These are phyloP conservation scores for Sphenodon punctatus DNA, from an alignment of 2,797 vertebrate species.

Conservation along the genomic window DNA sequence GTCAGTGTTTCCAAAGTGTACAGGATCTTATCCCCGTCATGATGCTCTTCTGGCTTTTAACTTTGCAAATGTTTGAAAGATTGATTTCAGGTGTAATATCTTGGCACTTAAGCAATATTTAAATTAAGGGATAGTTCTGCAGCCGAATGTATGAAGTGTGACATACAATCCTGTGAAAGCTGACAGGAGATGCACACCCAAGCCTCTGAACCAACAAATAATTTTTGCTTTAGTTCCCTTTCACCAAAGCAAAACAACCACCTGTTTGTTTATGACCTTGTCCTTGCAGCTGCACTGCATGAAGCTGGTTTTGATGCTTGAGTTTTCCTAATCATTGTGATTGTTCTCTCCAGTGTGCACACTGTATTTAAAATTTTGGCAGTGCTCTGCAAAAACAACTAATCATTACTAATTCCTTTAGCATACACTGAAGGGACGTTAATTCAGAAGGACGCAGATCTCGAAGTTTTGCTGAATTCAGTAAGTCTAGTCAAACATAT, in stretches of 20 bases:
- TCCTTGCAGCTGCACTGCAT: conserved; percentile 31
- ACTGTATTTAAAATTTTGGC: conserved; percentile 28
- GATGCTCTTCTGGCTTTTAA: rapidly evolving
- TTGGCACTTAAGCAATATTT: background rate
- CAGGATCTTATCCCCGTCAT: no score
- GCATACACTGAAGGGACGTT: background rate
- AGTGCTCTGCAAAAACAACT: background rate
- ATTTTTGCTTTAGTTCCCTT: background rate
- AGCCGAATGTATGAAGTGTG: background rate
- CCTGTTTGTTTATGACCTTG: conserved; percentile 27
- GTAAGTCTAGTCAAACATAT: background rate
- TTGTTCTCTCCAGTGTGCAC: conserved; percentile 33
- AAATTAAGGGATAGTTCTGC: rapidly evolving
- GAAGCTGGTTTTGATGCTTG: background rate
- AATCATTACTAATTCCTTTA: conserved; percentile 1
- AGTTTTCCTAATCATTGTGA: conserved; percentile 45
- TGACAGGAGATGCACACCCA: background rate
- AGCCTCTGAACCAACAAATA: background rate
- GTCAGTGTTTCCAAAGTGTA: no score
- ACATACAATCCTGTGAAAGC: background rate
- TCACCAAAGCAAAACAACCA: background rate
- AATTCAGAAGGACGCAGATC: conserved; percentile 34
- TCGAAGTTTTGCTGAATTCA: background rate
- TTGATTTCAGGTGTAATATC: background rate
- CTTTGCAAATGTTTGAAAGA: background rate